Evolutionary conservation across 2,888 invertebrate species (phyloP).

Genomic region (Cheilosia pagana): DNA sequence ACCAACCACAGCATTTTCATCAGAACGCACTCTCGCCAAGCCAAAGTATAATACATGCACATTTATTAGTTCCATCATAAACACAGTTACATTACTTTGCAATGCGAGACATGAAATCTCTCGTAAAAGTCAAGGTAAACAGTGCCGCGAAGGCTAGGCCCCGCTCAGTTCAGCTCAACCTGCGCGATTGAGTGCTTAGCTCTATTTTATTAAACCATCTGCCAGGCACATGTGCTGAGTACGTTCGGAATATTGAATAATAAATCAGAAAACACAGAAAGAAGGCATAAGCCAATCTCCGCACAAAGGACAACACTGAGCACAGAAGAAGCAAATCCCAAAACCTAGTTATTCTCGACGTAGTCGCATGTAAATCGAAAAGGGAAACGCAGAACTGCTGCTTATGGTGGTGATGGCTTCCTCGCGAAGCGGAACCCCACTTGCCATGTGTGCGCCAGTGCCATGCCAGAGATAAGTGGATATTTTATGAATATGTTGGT

Average conservation of each 20-base stretch:
- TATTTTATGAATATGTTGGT: slow-evolving; percentile 62
- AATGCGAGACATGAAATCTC: slow-evolving; percentile 53
- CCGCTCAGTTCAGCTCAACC: slow-evolving; percentile 8
- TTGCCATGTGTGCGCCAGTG: slow-evolving; percentile 2
- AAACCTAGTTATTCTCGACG: slow-evolving; percentile 38
- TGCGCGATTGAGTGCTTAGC: slow-evolving; percentile 51
- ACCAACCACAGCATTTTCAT: slow-evolving; percentile 3
- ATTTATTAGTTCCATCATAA: slow-evolving; percentile 50
- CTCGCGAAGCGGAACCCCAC: slow-evolving; percentile 30
- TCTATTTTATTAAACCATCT: slow-evolving; percentile 73
- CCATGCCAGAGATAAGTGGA: slow-evolving; percentile 59
- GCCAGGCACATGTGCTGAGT: slow-evolving; percentile 64
- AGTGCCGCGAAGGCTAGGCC: slow-evolving; percentile 5
- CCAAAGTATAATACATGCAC: slow-evolving; percentile 43
- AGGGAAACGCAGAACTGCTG: slow-evolving; percentile 14
- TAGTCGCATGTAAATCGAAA: slow-evolving; percentile 53
- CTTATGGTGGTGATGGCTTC: slow-evolving; percentile 14
- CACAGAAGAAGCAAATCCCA: neutral
- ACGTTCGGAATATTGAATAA: slow-evolving; percentile 72
- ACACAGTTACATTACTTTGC: slow-evolving; percentile 50
- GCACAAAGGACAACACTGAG: slow-evolving; percentile 22
- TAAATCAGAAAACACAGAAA: slow-evolving; percentile 60
- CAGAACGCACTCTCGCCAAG: neutral
- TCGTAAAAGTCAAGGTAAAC: slow-evolving; percentile 47
- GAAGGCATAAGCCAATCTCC: slow-evolving; percentile 41